Evolutionary conservation across 2,113 vertebrate genomes (phyloP), one percentile per base, ranked within the genome.

Genomic region (Scopus umbretta): DNA sequence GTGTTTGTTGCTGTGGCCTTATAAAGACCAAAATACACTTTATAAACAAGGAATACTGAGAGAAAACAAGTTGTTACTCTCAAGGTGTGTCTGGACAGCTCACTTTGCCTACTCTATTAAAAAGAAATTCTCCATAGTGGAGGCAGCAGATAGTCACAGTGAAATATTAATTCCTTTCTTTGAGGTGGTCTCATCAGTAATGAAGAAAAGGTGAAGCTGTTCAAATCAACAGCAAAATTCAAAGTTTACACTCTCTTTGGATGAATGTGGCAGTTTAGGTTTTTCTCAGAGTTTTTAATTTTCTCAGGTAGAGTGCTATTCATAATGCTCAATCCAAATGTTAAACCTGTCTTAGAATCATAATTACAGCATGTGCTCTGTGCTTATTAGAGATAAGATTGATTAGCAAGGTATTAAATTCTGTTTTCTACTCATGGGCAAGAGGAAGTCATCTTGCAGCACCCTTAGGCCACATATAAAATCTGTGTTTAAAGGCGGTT

Each of bases 331-430:
- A 49, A 75, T 82, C 58, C 85, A 86, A 91, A 92, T 72, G 62
- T 85, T 91, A 95, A 96, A 68, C 42, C 80, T 86, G 55, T 78
- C 38, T 94, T 93, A 84, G 70, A 89, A 67, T 84, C 43, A 10
- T 91, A 81, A 84, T 94, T 82, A 82, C 14, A 22, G 38, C 32
- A 15, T 88, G 45, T 90, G 32, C 40, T 90, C 56, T 30, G 72
- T 72, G 55, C 72, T 88, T 94, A 36, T 92, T 78, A 65, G 65
- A 55, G 43, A 29, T 66, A 86, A 89, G 50, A 72, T 81, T 75
- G 94, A 82, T 92, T 91, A 80, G n/a, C 34, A 59, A 68, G 43
- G 30, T 90, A n/a, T 75, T 94, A 18, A 20, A 5, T 68, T 94
- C 55, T 34, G 5, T 61, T 88, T 93, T 73, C 45, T 75, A 21